These are phyloP conservation scores for Crotalus adamanteus DNA, from an alignment of 2,797 vertebrate genomes.

Conservation along the genomic window DNA sequence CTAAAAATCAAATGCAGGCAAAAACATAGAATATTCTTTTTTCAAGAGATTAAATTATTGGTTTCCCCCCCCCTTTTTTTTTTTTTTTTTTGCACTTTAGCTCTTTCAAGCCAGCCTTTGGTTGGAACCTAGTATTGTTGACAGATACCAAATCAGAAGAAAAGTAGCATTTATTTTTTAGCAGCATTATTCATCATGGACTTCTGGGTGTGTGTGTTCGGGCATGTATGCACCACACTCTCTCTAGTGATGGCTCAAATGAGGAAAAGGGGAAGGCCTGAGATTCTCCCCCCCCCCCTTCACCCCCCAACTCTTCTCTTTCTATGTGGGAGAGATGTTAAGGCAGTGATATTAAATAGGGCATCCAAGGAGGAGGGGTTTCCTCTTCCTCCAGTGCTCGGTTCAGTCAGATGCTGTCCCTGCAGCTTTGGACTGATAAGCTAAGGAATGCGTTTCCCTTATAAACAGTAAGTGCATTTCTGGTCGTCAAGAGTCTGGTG, in stretches of 20 bases:
- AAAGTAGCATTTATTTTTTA: neutral
- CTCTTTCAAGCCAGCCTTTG: neutral
- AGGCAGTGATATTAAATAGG: slow-evolving; percentile 67
- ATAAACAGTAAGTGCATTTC: slow-evolving; percentile 71
- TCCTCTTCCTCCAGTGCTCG: slow-evolving; percentile 53
- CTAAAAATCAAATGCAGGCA: neutral
- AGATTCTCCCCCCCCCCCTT: neutral
- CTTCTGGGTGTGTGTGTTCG: neutral
- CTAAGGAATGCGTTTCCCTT: slow-evolving; percentile 72
- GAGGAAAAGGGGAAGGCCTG: slow-evolving; percentile 26
- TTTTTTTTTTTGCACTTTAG: neutral
- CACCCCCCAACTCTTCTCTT: neutral
- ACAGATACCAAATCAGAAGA: slow-evolving; percentile 44
- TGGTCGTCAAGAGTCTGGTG: slow-evolving; percentile 25
- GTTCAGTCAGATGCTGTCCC: slow-evolving; percentile 49
- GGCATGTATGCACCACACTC: neutral
- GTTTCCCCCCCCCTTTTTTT: neutral
- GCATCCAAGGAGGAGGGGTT: slow-evolving; percentile 73
- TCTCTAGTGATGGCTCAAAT: slow-evolving; percentile 33
- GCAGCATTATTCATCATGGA: neutral
- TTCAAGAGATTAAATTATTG: neutral
- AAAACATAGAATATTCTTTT: neutral
- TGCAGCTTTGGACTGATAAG: slow-evolving; percentile 57
- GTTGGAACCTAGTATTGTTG: slow-evolving; percentile 18
- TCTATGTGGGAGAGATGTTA: slow-evolving; percentile 56